phyloP scores from a whole-genome alignment of 2,797 vertebrate species.

The Artibeus jamaicensis region DNA sequence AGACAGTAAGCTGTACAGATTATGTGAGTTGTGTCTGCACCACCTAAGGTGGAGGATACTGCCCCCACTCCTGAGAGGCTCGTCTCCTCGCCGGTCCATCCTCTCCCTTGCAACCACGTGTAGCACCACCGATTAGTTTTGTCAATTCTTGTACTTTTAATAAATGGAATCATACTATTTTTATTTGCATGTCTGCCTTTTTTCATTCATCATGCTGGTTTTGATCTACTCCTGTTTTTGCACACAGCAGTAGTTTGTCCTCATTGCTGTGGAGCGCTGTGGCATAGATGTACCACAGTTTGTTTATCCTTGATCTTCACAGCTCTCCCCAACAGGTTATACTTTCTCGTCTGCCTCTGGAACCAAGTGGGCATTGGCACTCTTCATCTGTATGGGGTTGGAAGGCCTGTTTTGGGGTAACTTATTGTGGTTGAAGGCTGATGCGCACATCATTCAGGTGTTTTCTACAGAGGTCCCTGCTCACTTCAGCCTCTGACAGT shows the following conservation, averaged over 20 bases:
- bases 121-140: background rate
- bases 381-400: background rate
- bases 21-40: background rate
- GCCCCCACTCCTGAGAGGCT: background rate
- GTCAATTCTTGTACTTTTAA: constrained; percentile 15
- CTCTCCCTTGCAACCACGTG: background rate
- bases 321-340: background rate
- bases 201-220: background rate
- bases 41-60: background rate
- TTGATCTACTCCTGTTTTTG: background rate
- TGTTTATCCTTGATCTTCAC: background rate
- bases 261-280: background rate
- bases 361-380: background rate
- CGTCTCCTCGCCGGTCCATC: background rate
- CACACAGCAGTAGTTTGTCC: background rate
- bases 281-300: background rate
- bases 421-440: background rate
- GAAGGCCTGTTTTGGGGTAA: background rate
- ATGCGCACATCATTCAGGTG: background rate
- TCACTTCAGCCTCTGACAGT: background rate
- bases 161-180: background rate
- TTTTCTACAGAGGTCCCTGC: background rate
- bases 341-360: background rate
- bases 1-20: background rate
- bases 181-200: background rate